A percentile compares a stretch with the other conserved stretches of the same genome.
phyloP scores from a whole-genome alignment of 2,888 invertebrate genomes.

The Trichopria drosophilae region DNA sequence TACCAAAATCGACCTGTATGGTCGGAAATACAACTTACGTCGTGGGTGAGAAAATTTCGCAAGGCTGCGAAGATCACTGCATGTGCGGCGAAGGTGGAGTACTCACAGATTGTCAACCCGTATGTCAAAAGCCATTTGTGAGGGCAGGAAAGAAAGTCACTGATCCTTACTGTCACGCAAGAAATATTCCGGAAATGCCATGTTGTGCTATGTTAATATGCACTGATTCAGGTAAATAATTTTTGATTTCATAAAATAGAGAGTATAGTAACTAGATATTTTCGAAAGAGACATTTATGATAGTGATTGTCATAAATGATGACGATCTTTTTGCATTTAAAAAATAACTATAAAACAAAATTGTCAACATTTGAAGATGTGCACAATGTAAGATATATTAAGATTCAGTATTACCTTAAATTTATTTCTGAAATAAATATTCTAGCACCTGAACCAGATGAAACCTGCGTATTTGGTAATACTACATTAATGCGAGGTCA shows the following conservation, averaged over 20 bases:
- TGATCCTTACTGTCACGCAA: slow-evolving; percentile 75
- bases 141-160: slow-evolving; percentile 68
- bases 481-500: slow-evolving; percentile 73
- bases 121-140: slow-evolving; percentile 71
- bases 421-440: slow-evolving; percentile 19
- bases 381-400: not conserved
- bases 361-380: too few relatives aligned
- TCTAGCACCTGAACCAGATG: slow-evolving; percentile 54
- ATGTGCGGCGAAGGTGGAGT: slow-evolving; percentile 69
- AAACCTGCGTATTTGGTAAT: slow-evolving; percentile 70
- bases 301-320: too few relatives aligned
- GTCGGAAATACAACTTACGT: slow-evolving; percentile 57
- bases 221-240: slow-evolving; percentile 62
- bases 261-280: too few relatives aligned
- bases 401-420: not conserved
- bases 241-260: not conserved
- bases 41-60: slow-evolving; percentile 71
- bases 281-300: slow-evolving; percentile 46
- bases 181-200: slow-evolving; percentile 70
- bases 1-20: slow-evolving; percentile 36
- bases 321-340: too few relatives aligned
- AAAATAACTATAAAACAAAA: too few relatives aligned
- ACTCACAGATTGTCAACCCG: slow-evolving; percentile 70
- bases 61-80: slow-evolving; percentile 78
- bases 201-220: slow-evolving; percentile 74